These are phyloP conservation scores for Anorthoa munda DNA, from an alignment of 2,888 invertebrate species.

Conservation along the genomic window DNA sequence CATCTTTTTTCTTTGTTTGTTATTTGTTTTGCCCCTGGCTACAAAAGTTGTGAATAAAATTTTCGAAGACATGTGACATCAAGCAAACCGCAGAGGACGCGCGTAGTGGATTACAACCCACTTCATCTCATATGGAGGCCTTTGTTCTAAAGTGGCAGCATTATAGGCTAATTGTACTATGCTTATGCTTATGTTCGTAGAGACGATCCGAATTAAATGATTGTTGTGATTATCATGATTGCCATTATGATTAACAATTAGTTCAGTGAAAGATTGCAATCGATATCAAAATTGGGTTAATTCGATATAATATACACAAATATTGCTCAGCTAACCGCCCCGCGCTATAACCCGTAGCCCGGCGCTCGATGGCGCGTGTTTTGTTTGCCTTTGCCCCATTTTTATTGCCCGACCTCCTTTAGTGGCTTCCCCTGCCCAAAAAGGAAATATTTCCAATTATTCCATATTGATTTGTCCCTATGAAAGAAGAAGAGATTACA, in stretches of 20 bases:
- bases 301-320: constrained; percentile 21
- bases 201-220: too few species aligned
- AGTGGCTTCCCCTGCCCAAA: constrained; percentile 17
- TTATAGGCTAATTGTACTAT: too few species aligned
- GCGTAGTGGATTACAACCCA: too few species aligned
- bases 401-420: constrained; percentile 29
- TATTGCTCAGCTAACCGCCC: constrained; percentile 5
- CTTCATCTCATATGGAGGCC: too few species aligned
- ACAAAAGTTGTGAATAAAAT: too few species aligned
- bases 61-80: too few species aligned
- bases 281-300: constrained; percentile 8
- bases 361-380: constrained; percentile 12
- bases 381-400: constrained; percentile 37
- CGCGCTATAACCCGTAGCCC: background rate
- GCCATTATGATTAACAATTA: background rate
- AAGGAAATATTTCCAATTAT: constrained; percentile 43
- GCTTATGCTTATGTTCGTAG: too few species aligned
- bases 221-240: background rate
- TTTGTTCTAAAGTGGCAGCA: too few species aligned
- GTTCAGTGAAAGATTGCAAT: background rate
- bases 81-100: too few species aligned
- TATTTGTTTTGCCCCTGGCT: background rate
- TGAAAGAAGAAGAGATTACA: constrained; percentile 17
- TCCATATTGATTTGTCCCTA: constrained; percentile 40
- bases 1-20: too few species aligned